A percentile compares a stretch with the other conserved stretches of the same genome.
phyloP scores from a whole-genome alignment of 2,888 invertebrate genomes.

The Scrobipalpa atriplicella region DNA sequence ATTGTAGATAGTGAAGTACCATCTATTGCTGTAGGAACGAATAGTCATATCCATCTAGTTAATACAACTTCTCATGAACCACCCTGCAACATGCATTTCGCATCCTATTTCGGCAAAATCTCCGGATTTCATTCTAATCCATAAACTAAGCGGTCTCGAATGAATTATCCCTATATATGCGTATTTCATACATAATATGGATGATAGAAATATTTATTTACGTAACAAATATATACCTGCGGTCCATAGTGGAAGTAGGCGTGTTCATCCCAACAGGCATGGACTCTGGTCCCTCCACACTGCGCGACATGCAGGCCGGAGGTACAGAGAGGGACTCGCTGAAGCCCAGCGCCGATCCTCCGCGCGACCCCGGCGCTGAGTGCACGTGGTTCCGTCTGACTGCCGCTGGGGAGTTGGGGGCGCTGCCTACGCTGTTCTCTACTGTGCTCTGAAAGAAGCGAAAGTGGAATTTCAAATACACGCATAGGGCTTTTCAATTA shows the following conservation, averaged over 20 bases:
- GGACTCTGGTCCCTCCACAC: slow-evolving; percentile 80
- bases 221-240: slow-evolving; percentile 66
- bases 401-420: slow-evolving; percentile 78
- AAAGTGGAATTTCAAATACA: not conserved
- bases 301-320: slow-evolving; percentile 78
- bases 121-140: no score
- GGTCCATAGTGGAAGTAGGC: slow-evolving; percentile 76
- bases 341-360: slow-evolving; percentile 74
- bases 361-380: slow-evolving; percentile 71
- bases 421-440: slow-evolving; percentile 84
- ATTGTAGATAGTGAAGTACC: no score
- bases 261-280: slow-evolving; percentile 58
- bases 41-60: no score
- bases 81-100: no score
- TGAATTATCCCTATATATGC: no score
- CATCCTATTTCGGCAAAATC: no score
- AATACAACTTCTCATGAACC: no score
- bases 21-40: no score
- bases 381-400: slow-evolving; percentile 45
- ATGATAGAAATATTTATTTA: no score
- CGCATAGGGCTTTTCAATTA: not conserved
- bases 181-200: no score
- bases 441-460: slow-evolving; percentile 61
- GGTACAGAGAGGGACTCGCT: slow-evolving; percentile 55
- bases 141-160: no score